A percentile compares a stretch with the other conserved stretches of the same genome.
Evolutionary conservation across 2,797 vertebrate species (phyloP).

Genomic region (Melopsittacus undulatus): DNA sequence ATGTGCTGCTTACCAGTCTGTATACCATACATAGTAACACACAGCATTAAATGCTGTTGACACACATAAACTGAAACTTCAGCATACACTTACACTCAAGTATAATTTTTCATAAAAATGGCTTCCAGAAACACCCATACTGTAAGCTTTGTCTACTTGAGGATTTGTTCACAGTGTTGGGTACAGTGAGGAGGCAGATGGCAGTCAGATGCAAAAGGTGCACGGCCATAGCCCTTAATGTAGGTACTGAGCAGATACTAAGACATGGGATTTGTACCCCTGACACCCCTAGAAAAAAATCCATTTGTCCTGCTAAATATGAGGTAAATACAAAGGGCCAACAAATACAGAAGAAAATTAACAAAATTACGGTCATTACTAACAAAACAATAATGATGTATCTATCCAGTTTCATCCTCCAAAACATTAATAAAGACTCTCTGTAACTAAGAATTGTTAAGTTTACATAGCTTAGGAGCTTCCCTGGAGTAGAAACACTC

Average conservation of each 20-base stretch:
- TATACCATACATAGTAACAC: neutral
- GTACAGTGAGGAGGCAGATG: neutral
- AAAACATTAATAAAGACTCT: neutral
- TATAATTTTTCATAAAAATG: neutral
- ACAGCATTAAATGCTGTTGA: neutral
- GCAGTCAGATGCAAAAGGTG: neutral
- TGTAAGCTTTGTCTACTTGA: neutral
- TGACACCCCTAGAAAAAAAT: neutral
- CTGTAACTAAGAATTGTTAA: neutral
- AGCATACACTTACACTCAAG: neutral
- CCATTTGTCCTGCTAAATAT: neutral
- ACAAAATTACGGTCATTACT: neutral
- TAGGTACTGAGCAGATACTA: neutral
- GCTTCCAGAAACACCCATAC: neutral
- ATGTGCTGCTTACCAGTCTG: neutral
- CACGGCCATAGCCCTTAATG: neutral
- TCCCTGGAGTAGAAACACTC: neutral
- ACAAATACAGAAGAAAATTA: neutral
- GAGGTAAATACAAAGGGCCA: neutral
- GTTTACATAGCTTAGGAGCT: neutral
- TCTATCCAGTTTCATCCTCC: neutral
- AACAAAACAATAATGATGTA: neutral
- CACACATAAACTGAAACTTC: neutral
- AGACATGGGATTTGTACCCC: neutral
- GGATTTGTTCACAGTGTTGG: neutral